Evolutionary conservation across 2,888 invertebrate species (phyloP).

Genomic region (Catocala fraxini): DNA sequence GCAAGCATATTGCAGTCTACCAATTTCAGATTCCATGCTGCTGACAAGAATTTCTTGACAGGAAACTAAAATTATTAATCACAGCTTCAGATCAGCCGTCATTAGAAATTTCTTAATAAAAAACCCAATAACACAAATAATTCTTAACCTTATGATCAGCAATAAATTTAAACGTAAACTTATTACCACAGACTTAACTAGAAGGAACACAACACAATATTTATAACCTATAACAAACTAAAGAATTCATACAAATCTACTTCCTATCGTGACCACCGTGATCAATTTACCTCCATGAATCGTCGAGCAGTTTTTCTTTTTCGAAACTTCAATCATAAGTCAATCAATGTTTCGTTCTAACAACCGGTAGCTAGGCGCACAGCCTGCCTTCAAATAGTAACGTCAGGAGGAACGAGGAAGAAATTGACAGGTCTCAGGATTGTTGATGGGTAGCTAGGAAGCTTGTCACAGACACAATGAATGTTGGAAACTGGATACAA

Average conservation of each 20-base stretch:
- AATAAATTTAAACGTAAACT: too few species aligned
- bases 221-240: neutral
- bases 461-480: constrained; percentile 9
- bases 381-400: constrained; percentile 16
- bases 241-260: neutral
- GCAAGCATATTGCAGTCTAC: too few species aligned
- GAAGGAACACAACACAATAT: too few species aligned
- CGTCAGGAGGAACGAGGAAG: constrained; percentile 14
- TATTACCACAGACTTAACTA: too few species aligned
- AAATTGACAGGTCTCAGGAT: constrained; percentile 17
- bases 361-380: constrained; percentile 13
- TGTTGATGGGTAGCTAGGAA: constrained; percentile 6
- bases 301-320: constrained; percentile 1
- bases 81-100: too few species aligned
- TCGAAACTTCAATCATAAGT: constrained; percentile 18
- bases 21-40: too few species aligned
- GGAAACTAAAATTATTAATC: too few species aligned
- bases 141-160: too few species aligned
- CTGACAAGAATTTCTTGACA: too few species aligned
- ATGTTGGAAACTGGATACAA: constrained; percentile 1
- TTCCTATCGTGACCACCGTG: too few species aligned
- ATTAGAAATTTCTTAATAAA: too few species aligned
- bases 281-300: constrained; percentile 7
- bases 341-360: constrained; percentile 22
- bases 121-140: too few species aligned